Percentiles rank a stretch among this genome's conserved stretches.
Conservation (phyloP, 2,797 vertebrate genomes). For the Okamejei kenojei region DNA sequence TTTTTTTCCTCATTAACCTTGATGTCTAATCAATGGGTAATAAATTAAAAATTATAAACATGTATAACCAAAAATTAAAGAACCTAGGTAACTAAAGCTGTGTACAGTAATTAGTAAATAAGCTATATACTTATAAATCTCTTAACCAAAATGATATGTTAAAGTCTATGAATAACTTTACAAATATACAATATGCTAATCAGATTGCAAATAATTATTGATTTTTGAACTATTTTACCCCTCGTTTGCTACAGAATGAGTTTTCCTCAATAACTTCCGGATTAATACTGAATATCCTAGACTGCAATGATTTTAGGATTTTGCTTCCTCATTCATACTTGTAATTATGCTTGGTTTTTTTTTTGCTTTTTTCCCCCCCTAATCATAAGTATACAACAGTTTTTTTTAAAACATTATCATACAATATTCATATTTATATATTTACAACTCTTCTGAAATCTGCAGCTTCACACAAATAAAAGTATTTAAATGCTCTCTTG, state of each 20-base stretch:
- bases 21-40: constrained; percentile 29
- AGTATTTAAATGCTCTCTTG: constrained; percentile 36
- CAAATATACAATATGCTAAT: constrained; percentile 87
- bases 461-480: constrained; percentile 38
- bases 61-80: constrained; percentile 14
- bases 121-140: constrained; percentile 38
- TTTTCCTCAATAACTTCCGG: constrained; percentile 45
- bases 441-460: constrained; percentile 68
- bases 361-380: background rate
- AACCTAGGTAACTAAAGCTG: constrained; percentile 28
- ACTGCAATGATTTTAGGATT: constrained; percentile 57
- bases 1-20: constrained; percentile 7
- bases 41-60: constrained; percentile 38
- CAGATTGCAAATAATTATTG: constrained; percentile 65
- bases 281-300: constrained; percentile 71
- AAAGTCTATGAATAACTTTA: constrained; percentile 96
- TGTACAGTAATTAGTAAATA: constrained; percentile 38
- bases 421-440: constrained; percentile 70
- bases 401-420: constrained; percentile 34
- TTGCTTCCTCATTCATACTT: background rate
- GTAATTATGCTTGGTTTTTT: background rate
- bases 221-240: constrained; percentile 54
- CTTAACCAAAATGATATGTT: constrained; percentile 65
- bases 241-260: constrained; percentile 7
- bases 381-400: constrained; percentile 33